Conservation (phyloP, 2,797 vertebrate genomes). For the Onychomys leucogaster region DNA sequence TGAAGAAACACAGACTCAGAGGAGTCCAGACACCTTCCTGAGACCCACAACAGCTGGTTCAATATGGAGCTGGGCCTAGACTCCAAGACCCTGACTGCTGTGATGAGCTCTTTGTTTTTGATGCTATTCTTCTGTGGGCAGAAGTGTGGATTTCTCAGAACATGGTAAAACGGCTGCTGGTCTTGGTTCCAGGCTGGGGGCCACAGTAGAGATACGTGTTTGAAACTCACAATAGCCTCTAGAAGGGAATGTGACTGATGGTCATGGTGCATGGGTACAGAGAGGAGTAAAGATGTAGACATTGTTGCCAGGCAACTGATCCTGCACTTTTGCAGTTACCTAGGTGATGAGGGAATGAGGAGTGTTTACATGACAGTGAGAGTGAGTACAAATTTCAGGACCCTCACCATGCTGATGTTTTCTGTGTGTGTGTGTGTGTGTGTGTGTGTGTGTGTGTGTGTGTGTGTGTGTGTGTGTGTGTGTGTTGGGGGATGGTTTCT, state of each 20-base stretch:
- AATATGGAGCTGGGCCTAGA: neutral
- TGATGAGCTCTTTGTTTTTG: neutral
- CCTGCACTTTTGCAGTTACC: constrained; percentile 56
- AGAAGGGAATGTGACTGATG: neutral
- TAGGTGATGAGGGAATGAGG: constrained; percentile 47
- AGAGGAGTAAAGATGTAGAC: constrained; percentile 17
- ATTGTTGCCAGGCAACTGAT: constrained; percentile 62
- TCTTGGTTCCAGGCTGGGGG: neutral
- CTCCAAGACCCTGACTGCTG: neutral
- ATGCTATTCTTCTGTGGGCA: neutral
- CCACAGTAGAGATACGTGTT: neutral
- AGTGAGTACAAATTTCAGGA: neutral
- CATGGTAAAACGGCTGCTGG: neutral
- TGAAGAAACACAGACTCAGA: constrained; percentile 52
- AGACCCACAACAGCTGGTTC: neutral
- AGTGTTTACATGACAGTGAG: neutral
- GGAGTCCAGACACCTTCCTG: neutral
- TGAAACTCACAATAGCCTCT: neutral
- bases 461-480: neutral
- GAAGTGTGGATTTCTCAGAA: neutral
- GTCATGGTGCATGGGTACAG: neutral
- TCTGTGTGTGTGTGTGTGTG: neutral
- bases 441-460: neutral
- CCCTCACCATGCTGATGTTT: neutral
- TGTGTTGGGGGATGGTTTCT: neutral